phyloP scores from a whole-genome alignment of 1,140 invertebrate genomes.

The Pygmarrhopalites habei region DNA sequence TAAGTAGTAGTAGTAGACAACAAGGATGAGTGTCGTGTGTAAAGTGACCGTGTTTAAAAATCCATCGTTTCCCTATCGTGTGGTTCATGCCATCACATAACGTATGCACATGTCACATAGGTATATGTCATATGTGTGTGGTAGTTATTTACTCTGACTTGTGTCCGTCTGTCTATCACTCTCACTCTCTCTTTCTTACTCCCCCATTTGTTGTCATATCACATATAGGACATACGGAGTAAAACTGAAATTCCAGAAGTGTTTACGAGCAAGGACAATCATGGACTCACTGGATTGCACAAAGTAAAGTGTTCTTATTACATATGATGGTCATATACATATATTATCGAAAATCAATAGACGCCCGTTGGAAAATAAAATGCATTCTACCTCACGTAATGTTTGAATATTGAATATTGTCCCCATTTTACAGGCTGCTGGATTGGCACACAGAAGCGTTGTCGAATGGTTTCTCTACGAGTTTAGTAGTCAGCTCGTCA shows the following conservation, averaged over 20 bases:
- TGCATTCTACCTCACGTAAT: constrained; percentile 1
- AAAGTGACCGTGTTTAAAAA: no score
- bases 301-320: constrained; percentile 53
- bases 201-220: no score
- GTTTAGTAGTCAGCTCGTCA: constrained; percentile 59
- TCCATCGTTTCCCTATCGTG: no score
- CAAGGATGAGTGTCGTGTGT: no score
- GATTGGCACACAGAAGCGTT: constrained; percentile 63
- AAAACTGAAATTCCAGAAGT: constrained; percentile 64
- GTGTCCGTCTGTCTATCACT: no score
- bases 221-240: constrained; percentile 40
- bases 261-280: constrained; percentile 66
- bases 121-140: no score
- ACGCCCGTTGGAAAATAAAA: background rate
- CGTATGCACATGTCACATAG: no score
- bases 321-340: background rate
- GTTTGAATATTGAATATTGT: no score
- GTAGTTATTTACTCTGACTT: no score
- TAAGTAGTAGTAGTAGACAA: no score
- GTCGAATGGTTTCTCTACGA: constrained; percentile 61
- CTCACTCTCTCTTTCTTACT: no score
- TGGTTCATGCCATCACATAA: no score
- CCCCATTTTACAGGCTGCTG: constrained; percentile 58
- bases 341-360: constrained; percentile 5
- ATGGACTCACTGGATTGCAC: constrained; percentile 72